Evolutionary conservation across 2,888 invertebrate genomes (phyloP), one percentile per base, ranked within the genome.

Genomic region (Lysandra bellargus): DNA sequence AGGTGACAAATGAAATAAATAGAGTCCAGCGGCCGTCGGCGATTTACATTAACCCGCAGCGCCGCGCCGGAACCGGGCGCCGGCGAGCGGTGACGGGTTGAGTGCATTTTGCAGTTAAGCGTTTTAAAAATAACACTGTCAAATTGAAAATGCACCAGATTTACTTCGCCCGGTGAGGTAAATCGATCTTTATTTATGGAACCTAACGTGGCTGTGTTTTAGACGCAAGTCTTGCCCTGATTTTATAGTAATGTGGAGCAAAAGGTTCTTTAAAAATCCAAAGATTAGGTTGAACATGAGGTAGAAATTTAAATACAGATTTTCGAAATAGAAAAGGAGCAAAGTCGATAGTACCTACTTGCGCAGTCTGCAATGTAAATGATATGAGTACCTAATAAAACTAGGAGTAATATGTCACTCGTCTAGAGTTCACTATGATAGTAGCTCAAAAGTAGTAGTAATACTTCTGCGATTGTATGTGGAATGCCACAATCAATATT

Each of bases 61-160:
- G 53, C 30, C 30, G 76, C 40, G 53, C 30, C 30, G 76, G 53
- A 33, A 53, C 53, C 53, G 57, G 76, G 53, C 75, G 85, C 81
- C 79, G 78, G 57, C 53, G 17, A 57, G 33, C 75, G 80, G 80
- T 81, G 82, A 83, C 81, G 82, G 83, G 85, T 85, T 85, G 86
- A 90, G 90, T 89, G 90, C 90, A 89, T 89, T 90, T 88, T 82
- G 83, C 83, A 85, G 87, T 88, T 85, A 87, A 88, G 84, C 82
- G 82, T 86, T 88, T 87, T 88, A 85, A 86, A 86, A 83, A 85
- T 87, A 85, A 86, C 85, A 83, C 78, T 69, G 80, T 85, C 83
- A 82, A 76, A 84, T 82, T 82, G 80, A 83, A 81, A 83, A 80
- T 44, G 23, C 23, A 44, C 44, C 44, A 44, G 40, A 44, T 23